Evolutionary conservation across 2,113 vertebrate genomes (phyloP).

Genomic region (Ariopsis seemanni): DNA sequence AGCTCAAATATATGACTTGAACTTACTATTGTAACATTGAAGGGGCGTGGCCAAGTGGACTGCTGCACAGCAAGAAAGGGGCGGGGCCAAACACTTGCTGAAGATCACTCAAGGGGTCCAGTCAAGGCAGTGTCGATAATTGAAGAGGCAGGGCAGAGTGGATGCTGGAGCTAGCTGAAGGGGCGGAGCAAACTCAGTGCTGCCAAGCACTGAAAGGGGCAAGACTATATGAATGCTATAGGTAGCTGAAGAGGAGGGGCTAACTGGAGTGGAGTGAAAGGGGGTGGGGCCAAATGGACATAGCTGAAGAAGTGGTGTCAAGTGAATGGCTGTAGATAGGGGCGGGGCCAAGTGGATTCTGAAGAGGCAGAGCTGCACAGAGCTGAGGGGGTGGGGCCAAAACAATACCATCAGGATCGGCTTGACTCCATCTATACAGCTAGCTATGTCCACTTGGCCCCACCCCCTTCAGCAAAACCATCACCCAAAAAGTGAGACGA

Average conservation of each 20-base stretch:
- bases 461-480: neutral
- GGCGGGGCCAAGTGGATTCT: neutral
- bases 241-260: neutral
- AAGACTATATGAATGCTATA: neutral
- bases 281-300: neutral
- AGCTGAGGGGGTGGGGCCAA: neutral
- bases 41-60: neutral
- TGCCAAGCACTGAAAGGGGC: neutral
- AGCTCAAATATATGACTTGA: neutral
- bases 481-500: neutral
- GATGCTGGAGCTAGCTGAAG: neutral
- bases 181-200: neutral
- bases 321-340: neutral
- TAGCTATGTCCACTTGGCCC: too few relatives aligned
- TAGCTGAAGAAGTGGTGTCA: neutral
- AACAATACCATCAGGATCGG: too few relatives aligned
- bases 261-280: neutral
- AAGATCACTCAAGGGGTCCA: neutral
- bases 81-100: neutral
- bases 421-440: too few relatives aligned
- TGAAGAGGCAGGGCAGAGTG: neutral
- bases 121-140: neutral
- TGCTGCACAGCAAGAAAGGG: too few relatives aligned
- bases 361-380: neutral
- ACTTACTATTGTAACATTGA: neutral